Evolutionary conservation across 64 coral and sea anemone genomes (phyloP).

Genomic region (Dendronephthya gigantea): DNA sequence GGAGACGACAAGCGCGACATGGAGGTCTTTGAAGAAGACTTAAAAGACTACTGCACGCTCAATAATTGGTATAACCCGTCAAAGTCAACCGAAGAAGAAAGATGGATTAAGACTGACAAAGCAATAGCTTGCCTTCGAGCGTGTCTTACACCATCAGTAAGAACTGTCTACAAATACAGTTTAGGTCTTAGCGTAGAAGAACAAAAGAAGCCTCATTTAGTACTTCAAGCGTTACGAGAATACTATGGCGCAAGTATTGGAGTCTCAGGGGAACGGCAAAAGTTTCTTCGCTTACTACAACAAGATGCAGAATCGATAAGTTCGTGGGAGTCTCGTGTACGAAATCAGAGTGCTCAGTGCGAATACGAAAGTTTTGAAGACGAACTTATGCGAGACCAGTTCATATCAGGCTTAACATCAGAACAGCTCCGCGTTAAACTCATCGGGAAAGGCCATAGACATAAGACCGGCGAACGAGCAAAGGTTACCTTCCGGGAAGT

Average conservation of each 20-base stretch:
- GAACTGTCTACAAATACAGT: not conserved
- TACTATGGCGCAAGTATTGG: not conserved
- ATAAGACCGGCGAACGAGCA: too few species aligned
- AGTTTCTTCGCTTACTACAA: too few species aligned
- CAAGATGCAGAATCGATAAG: too few species aligned
- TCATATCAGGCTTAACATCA: too few species aligned
- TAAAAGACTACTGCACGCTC: not conserved
- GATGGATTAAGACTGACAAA: not conserved
- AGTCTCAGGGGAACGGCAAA: not conserved
- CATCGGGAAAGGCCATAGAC: too few species aligned
- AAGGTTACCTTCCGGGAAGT: too few species aligned
- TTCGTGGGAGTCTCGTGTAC: too few species aligned
- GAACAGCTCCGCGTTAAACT: too few species aligned
- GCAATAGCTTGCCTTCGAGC: not conserved
- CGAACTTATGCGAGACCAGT: too few species aligned
- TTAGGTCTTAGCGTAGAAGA: not conserved
- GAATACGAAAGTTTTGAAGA: too few species aligned
- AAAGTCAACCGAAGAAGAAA: not conserved
- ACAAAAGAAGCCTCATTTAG: not conserved
- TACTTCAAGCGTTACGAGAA: not conserved
- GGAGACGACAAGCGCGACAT: not conserved
- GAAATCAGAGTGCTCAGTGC: too few species aligned
- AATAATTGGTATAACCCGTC: not conserved
- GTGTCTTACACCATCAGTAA: not conserved
- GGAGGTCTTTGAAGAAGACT: too few species aligned